Evolutionary conservation across 2,797 vertebrate genomes (phyloP), one percentile per base, ranked within the genome.

Genomic region (Chelidonichthys spinosus): DNA sequence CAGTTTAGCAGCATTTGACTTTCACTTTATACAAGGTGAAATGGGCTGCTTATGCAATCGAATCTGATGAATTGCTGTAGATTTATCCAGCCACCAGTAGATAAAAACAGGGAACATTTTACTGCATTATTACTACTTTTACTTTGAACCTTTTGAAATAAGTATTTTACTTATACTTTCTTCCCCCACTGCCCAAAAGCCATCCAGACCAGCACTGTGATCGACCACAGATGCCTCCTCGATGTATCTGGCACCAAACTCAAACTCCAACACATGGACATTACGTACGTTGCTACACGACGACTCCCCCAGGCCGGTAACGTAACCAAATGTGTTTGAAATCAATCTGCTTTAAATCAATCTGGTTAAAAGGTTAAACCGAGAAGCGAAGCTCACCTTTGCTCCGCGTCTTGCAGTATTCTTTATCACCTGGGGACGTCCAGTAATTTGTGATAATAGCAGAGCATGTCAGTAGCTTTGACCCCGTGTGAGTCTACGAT

Each of bases 381-480:
- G n/a, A 50, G 35, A 73, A 4, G 61, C 25, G 43, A 37, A n/a
- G 39, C 39, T 43, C 72, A 71, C 74, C 67, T 71, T 65, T 11
- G 42, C 7, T 70, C 25, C 11, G 43, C 0, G 33, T 63, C 55
- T 49, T 32, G 17, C 42, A 11, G 49, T 49, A 54, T 13, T 18
- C 25, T 61, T 39, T 14, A 62, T n/a, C 35, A 54, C 52, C 79
- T 1, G 9, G 81, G 47, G 79, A 87, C 14, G 1, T 39, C 5
- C 11, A 10, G 63, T 58, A 49, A 77, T 81, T 84, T 54, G 66
- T 35, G 32, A 17, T 84, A 85, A 90, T 76, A 76, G 65, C 43
- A 39, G 43, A 35, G 25, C 33, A 25, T 33, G 53, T 56, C 33
- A 17, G 70, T 39, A 39, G 63, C 59, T 79, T 50, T 53, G 37